Evolutionary conservation across 2,888 invertebrate species (phyloP).

Genomic region (Philereme vetulata): DNA sequence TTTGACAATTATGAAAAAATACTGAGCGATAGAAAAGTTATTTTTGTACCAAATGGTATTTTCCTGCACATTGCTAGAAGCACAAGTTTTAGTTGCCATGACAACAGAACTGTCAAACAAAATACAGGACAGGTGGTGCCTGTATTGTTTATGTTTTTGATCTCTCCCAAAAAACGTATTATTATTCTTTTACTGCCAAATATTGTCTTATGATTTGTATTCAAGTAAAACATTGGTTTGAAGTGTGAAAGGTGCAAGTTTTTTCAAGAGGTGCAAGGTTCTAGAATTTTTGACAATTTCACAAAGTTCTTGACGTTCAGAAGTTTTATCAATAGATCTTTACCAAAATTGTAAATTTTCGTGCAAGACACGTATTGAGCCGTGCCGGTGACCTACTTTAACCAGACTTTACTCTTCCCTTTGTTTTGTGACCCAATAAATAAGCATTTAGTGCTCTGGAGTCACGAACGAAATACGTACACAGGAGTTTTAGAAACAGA

Average conservation of each 20-base stretch:
- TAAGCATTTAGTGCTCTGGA: slow-evolving; percentile 12
- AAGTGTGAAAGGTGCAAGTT: too few relatives aligned
- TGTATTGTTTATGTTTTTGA: slow-evolving; percentile 33
- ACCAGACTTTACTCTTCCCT: slow-evolving; percentile 52
- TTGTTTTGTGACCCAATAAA: slow-evolving; percentile 48
- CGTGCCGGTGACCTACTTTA: slow-evolving; percentile 59
- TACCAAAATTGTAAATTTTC: slow-evolving; percentile 15
- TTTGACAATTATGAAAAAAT: too few relatives aligned
- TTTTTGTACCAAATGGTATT: not conserved
- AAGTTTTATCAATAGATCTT: slow-evolving; percentile 36
- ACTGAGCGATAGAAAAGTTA: too few relatives aligned
- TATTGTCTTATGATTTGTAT: not conserved
- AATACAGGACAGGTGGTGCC: slow-evolving; percentile 22
- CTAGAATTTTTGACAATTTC: not conserved
- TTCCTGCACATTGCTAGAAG: slow-evolving; percentile 6
- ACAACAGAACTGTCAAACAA: slow-evolving; percentile 55
- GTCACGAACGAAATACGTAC: slow-evolving; percentile 27
- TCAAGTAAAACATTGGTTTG: not conserved
- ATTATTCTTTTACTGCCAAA: not conserved
- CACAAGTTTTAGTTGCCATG: slow-evolving; percentile 48
- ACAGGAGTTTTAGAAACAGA: slow-evolving; percentile 10
- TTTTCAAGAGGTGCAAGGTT: too few relatives aligned
- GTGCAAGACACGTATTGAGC: slow-evolving; percentile 40
- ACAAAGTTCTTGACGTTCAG: not conserved
- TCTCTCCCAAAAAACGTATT: not conserved